Evolutionary conservation across 2,113 vertebrate species (phyloP).

Genomic region (Microcebus tavaratra): DNA sequence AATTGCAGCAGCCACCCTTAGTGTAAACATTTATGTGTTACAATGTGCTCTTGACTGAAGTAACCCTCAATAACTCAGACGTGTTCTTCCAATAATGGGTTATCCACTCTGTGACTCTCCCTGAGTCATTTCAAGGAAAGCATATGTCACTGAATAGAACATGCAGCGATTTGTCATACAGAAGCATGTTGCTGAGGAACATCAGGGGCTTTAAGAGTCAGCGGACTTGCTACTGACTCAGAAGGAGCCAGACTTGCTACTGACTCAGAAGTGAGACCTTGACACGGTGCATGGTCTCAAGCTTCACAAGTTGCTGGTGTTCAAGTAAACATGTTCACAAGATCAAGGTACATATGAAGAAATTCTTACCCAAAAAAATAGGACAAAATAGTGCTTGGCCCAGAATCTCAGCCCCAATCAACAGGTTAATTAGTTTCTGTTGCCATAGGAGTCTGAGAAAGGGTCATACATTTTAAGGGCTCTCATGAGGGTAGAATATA

Average conservation of each 20-base stretch:
- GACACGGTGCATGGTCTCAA: neutral
- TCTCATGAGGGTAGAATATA: neutral
- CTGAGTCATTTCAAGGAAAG: slow-evolving; percentile 71
- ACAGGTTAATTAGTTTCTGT: neutral
- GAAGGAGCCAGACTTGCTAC: neutral
- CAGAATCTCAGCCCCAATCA: neutral
- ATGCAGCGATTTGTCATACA: slow-evolving; percentile 44
- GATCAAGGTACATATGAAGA: neutral
- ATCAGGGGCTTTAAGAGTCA: neutral
- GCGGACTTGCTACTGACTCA: neutral
- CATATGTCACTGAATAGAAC: slow-evolving; percentile 58
- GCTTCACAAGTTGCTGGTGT: neutral
- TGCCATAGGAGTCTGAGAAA: neutral
- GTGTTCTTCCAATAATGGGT: neutral
- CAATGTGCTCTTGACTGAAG: neutral
- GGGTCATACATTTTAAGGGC: neutral
- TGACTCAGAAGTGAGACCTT: neutral
- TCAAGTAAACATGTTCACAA: neutral
- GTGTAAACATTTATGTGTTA: neutral
- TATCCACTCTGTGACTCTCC: slow-evolving; percentile 5
- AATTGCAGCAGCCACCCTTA: neutral
- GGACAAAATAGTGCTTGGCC: neutral
- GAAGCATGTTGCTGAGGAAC: slow-evolving; percentile 40
- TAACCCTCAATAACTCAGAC: slow-evolving; percentile 29
- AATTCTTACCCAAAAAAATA: neutral